Conservation (phyloP, 64 coral and sea anemone genomes). For the Montipora cactus region DNA sequence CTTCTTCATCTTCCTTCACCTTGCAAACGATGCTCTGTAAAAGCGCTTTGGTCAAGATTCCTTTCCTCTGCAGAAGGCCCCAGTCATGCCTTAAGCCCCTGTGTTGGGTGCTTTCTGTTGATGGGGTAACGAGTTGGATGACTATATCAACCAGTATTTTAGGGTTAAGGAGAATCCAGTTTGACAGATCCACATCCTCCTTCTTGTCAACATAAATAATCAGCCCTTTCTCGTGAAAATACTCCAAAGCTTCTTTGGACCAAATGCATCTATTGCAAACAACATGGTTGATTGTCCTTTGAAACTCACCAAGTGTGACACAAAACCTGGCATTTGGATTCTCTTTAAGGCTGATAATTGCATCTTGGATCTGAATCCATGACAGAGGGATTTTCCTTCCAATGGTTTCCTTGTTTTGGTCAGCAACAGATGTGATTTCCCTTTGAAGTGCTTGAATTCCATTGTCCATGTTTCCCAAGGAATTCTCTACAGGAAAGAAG, state of each 20-base stretch:
- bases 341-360: conserved; percentile 5
- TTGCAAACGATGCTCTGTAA: conserved; percentile 8
- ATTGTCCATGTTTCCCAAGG: conserved; percentile 9
- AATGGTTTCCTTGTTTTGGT: background rate
- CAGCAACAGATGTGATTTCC: conserved; percentile 23
- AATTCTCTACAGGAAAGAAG: conserved; percentile 74
- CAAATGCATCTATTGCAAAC: background rate
- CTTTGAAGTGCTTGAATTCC: conserved; percentile 52
- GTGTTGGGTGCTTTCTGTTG: conserved; percentile 2
- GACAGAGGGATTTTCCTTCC: conserved; percentile 47
- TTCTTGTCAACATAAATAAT: conserved; percentile 51
- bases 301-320: background rate
- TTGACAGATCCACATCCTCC: conserved; percentile 33
- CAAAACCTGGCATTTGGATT: background rate
- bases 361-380: conserved; percentile 81
- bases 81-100: conserved; percentile 44
- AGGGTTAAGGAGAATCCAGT: conserved; percentile 68
- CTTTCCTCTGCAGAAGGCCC: background rate
- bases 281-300: background rate
- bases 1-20: background rate
- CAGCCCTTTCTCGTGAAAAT: conserved; percentile 72
- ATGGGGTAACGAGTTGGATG: conserved; percentile 32
- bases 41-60: conserved; percentile 32
- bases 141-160: conserved; percentile 29
- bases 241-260: conserved; percentile 51